Evolutionary conservation across 2,113 vertebrate genomes (phyloP).

Genomic region (cattle (Bos taurus)): DNA sequence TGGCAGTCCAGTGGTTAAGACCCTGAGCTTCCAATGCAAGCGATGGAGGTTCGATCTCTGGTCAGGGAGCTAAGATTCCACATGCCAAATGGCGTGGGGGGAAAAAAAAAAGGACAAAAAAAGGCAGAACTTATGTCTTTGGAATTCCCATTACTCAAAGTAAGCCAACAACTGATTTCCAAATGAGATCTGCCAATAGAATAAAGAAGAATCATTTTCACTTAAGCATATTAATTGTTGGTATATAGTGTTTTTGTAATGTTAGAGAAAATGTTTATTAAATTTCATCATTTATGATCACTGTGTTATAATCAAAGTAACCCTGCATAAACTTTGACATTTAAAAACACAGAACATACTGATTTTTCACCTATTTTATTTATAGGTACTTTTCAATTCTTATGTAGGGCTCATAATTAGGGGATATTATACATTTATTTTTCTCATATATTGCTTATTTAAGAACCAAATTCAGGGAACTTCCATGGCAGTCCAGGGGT

Average conservation of each 20-base stretch:
- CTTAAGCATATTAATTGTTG: not conserved
- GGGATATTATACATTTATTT: slow-evolving; percentile 64
- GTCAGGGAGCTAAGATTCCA: not conserved
- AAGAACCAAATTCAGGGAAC: slow-evolving; percentile 13
- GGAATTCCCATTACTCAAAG: not conserved
- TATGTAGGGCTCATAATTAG: slow-evolving; percentile 75
- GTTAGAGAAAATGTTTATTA: slow-evolving; percentile 79
- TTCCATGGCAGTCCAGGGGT: not conserved
- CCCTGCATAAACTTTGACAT: slow-evolving; percentile 66
- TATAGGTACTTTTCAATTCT: slow-evolving; percentile 64
- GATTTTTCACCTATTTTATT: slow-evolving; percentile 62
- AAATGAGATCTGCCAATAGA: not conserved
- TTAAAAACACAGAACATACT: slow-evolving; percentile 72
- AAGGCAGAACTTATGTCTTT: not conserved
- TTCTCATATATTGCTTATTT: slow-evolving; percentile 54
- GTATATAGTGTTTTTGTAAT: not conserved
- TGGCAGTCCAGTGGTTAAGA: not conserved
- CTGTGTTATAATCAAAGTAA: slow-evolving; percentile 72
- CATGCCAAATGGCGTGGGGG: rapidly evolving
- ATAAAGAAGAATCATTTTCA: not conserved
- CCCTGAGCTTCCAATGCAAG: not conserved
- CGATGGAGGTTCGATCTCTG: rapidly evolving
- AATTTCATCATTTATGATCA: slow-evolving; percentile 68
- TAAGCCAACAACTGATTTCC: not conserved
- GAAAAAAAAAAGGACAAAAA: not conserved